These are phyloP conservation scores for Microcebus lehilahytsara DNA, from an alignment of 2,113 vertebrate genomes.

Conservation along the genomic window DNA sequence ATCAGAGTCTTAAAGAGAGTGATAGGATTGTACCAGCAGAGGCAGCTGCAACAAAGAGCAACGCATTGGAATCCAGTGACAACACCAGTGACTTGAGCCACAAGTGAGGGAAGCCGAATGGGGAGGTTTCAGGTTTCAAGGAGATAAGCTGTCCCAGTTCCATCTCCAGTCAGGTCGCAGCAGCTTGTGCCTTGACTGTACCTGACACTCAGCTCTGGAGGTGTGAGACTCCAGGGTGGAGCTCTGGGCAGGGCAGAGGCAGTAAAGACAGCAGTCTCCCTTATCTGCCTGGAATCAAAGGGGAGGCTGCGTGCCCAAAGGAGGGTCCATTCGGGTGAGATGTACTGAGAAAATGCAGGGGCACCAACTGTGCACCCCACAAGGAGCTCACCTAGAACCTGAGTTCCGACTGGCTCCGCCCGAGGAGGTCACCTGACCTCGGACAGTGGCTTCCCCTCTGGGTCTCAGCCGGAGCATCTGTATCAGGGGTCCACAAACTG, in stretches of 20 bases:
- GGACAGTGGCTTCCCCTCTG: rapidly evolving
- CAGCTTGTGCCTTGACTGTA: neutral
- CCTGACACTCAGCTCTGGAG: neutral
- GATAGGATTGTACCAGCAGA: neutral
- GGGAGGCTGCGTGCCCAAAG: neutral
- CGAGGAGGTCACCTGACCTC: neutral
- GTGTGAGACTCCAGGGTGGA: neutral
- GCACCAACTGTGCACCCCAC: neutral
- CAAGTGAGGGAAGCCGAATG: neutral
- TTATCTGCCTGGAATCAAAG: neutral
- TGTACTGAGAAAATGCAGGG: neutral
- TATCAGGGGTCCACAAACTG: too few species aligned
- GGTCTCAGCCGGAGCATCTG: neutral
- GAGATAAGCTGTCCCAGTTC: neutral
- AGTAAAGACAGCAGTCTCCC: neutral
- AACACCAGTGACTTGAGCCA: neutral
- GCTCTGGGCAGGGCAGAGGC: neutral
- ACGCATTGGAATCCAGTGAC: neutral
- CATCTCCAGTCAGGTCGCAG: rapidly evolving
- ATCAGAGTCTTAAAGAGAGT: neutral
- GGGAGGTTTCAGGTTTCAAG: neutral
- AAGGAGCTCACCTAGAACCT: neutral
- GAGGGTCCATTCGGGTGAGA: neutral
- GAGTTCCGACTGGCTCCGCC: neutral
- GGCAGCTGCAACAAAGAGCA: neutral